phyloP scores from a whole-genome alignment of 2,113 vertebrate genomes.

The Myxocyprinus asiaticus region DNA sequence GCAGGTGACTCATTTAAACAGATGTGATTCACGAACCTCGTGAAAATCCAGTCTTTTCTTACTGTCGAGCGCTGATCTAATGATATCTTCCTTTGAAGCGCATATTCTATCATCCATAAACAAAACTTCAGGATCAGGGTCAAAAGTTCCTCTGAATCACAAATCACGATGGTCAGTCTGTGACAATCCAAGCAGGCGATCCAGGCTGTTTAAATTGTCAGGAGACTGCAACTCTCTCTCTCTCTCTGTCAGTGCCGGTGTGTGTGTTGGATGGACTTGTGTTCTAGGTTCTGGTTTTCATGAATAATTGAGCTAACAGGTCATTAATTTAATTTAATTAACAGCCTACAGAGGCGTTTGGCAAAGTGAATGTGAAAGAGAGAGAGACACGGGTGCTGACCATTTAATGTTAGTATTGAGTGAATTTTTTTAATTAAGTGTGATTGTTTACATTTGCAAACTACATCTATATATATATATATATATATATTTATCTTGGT shows the following conservation, averaged over 20 bases:
- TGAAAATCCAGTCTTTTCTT: too few relatives aligned
- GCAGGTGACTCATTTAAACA: too few relatives aligned
- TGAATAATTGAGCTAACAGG: slow-evolving; percentile 45
- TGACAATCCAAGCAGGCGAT: too few relatives aligned
- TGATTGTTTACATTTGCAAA: neutral
- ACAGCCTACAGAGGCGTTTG: slow-evolving; percentile 27
- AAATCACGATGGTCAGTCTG: too few relatives aligned
- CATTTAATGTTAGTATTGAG: neutral
- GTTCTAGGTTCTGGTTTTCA: slow-evolving; percentile 25
- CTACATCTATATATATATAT: too few relatives aligned
- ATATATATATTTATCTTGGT: too few relatives aligned
- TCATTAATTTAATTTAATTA: slow-evolving; percentile 42
- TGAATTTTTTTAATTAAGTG: neutral
- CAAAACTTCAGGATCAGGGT: too few relatives aligned
- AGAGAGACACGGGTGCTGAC: slow-evolving; percentile 31
- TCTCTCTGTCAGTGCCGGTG: neutral
- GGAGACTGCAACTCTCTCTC: neutral
- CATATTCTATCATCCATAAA: too few relatives aligned
- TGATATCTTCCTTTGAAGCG: too few relatives aligned
- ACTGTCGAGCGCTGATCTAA: too few relatives aligned
- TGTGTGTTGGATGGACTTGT: slow-evolving; percentile 27
- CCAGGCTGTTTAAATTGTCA: too few relatives aligned
- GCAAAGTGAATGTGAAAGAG: slow-evolving; percentile 5
- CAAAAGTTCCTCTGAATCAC: neutral
- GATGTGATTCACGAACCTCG: too few relatives aligned